Percentiles rank a stretch among this genome's conserved stretches.
phyloP scores from a whole-genome alignment of 1,140 invertebrate genomes.

The Onthophagus taurus region DNA sequence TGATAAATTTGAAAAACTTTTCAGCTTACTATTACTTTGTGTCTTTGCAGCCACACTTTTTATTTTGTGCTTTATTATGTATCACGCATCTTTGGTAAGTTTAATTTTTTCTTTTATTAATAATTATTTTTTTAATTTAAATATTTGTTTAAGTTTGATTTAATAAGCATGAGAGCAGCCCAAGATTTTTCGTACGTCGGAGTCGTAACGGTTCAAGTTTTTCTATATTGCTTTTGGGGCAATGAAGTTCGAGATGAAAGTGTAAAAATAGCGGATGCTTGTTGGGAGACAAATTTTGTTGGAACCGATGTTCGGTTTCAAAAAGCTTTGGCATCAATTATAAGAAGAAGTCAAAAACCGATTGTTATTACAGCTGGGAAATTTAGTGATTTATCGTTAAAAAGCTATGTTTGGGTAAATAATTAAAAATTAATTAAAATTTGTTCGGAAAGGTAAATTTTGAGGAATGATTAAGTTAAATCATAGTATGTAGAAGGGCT shows the following conservation, averaged over 20 bases:
- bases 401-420: constrained; percentile 11
- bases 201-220: constrained; percentile 1
- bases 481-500: too few relatives aligned
- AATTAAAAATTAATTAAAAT: too few relatives aligned
- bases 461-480: too few relatives aligned
- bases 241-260: constrained; percentile 9
- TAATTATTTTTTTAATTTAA: neutral
- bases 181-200: constrained; percentile 8
- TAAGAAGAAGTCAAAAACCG: constrained; percentile 8
- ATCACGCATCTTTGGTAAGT: constrained; percentile 11
- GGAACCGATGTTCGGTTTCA: constrained; percentile 11
- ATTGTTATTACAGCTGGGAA: constrained; percentile 10
- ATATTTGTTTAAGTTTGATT: constrained; percentile 1
- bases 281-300: constrained; percentile 9
- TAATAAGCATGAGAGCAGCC: neutral
- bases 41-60: constrained; percentile 6
- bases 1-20: constrained; percentile 9
- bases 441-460: too few relatives aligned
- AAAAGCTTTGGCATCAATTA: constrained; percentile 1
- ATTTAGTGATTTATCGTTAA: neutral
- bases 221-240: constrained; percentile 8
- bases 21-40: neutral
- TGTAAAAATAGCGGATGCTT: neutral
- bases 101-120: neutral
- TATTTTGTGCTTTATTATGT: constrained; percentile 12